Base-by-base conservation (phyloP, 2,113 vertebrate genomes). In the Eulemur rufifrons region DNA sequence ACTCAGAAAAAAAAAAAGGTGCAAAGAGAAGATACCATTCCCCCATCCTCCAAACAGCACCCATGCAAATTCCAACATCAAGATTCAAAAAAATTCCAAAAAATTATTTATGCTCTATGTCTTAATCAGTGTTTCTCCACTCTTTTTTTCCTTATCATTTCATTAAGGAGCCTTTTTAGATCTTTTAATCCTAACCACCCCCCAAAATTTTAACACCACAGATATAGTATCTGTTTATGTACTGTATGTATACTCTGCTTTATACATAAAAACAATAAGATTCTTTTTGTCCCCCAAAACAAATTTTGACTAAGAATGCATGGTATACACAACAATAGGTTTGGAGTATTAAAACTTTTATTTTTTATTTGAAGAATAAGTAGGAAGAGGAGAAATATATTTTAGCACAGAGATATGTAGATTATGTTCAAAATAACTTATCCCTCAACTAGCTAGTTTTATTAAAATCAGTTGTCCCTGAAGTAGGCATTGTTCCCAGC, bases 371-470 rank as follows among this genome's bases (percentile, higher is more conserved):
- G 10, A 83, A 4, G 10, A 61, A 12, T 69, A 76, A 52, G 10
- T 34, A 3, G 1, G 10, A 25, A 82, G 34, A 86, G 77, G 86
- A 89, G n/a, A 73, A 56, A 47, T 61, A 9, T 61, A 45, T 86
- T 88, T 92, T 63, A 95, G 50, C 32, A 84, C 12, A 73, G 27
- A 89, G 20, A 68, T 42, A 88, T 21, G 23, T 32, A 68, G 66
- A 81, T 73, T 91, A 91, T 89, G 89, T 73, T 29, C 47, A 68
- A 74, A 94, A 82, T 25, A 84, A 39, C 29, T 95, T 78, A 92
- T 68, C 15, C 54, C 11, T 45, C 56, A 82, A 37, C 9, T 34
- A 89, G 17, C 45, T 12, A 83, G 47, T 20, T 93, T 29, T 59
- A 61, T 47, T 11, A 68, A 83, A 47, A 86, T 47, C 47, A 39